These are phyloP conservation scores for Philopotamus ludificatus DNA, from an alignment of 1,140 invertebrate genomes.

Conservation along the genomic window DNA sequence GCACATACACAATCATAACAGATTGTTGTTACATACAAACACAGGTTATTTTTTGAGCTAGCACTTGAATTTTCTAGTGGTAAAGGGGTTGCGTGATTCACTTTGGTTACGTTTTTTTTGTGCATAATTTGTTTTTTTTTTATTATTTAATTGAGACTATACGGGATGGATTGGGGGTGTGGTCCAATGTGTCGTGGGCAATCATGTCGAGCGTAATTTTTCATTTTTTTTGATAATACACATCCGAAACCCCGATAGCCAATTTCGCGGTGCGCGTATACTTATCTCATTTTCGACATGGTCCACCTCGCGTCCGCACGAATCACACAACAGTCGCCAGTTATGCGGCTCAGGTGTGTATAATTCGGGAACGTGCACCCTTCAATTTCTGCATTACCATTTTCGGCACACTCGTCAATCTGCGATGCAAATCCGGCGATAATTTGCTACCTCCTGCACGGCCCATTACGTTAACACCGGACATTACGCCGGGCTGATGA, in stretches of 20 bases:
- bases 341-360: not conserved
- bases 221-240: not conserved
- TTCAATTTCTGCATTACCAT: not conserved
- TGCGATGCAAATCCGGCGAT: not conserved
- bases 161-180: too few species aligned
- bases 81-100: too few species aligned
- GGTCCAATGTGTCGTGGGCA: too few species aligned
- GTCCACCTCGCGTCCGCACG: too few species aligned
- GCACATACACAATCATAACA: too few species aligned
- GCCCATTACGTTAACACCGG: not conserved
- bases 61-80: too few species aligned
- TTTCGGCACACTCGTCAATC: not conserved
- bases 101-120: too few species aligned
- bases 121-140: too few species aligned
- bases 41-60: too few species aligned
- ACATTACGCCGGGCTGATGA: not conserved
- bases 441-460: not conserved
- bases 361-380: not conserved
- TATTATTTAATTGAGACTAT: too few species aligned
- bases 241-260: not conserved
- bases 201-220: too few species aligned
- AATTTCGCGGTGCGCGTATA: slow-evolving; percentile 1
- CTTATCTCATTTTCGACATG: slow-evolving; percentile 11
- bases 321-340: not conserved
- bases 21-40: too few species aligned